These are phyloP conservation scores for Podocnemis expansa DNA, from an alignment of 2,113 vertebrate species.

Conservation along the genomic window DNA sequence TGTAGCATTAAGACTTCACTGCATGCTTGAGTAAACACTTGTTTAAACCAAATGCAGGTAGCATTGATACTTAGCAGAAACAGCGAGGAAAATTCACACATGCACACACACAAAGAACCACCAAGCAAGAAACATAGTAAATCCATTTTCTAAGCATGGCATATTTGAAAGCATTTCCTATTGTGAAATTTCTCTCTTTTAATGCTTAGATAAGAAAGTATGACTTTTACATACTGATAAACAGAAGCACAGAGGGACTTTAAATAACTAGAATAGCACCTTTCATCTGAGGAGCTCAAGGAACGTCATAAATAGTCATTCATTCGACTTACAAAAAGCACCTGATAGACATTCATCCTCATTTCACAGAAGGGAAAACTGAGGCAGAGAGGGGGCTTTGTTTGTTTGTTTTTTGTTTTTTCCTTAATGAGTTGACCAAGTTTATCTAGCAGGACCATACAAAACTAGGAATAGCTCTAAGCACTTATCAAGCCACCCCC, in stretches of 20 bases:
- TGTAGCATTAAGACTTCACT: constrained; percentile 47
- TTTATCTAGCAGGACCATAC: not conserved
- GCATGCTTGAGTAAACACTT: constrained; percentile 62
- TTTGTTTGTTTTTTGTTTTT: too few species aligned
- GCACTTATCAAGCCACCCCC: not conserved
- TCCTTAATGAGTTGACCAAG: not conserved
- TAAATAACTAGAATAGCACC: constrained; percentile 47
- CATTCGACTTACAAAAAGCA: not conserved
- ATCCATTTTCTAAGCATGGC: constrained; percentile 26
- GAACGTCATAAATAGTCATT: not conserved
- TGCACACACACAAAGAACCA: not conserved
- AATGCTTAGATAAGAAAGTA: constrained; percentile 34
- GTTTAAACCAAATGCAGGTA: constrained; percentile 53
- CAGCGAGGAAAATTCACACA: constrained; percentile 21
- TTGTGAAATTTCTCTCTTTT: constrained; percentile 19
- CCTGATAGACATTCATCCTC: not conserved
- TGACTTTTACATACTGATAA: constrained; percentile 41
- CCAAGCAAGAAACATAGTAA: constrained; percentile 19
- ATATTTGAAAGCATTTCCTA: constrained; percentile 63
- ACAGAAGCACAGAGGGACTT: constrained; percentile 3
- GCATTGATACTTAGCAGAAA: constrained; percentile 57
- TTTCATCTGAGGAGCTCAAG: accelerated
- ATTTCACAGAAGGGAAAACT: accelerated
- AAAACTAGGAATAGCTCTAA: not conserved
- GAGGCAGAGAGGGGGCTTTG: not conserved